Base-by-base conservation (phyloP, 2,888 invertebrate species). In the Stenolophus ochropezus region DNA sequence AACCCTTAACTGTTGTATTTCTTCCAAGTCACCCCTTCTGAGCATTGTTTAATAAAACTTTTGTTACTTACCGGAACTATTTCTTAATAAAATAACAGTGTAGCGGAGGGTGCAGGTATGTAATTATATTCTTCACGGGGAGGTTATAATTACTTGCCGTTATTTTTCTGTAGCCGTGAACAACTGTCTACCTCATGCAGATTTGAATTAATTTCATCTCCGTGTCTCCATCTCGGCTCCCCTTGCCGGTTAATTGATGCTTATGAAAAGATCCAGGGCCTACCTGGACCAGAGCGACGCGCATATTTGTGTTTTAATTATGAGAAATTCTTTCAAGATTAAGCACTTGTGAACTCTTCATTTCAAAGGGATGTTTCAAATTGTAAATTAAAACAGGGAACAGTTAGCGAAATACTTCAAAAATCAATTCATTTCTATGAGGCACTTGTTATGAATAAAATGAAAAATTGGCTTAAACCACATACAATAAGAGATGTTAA, bases 221-320 rank as follows among this genome's bases (percentile, higher is more conserved):
- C 33, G 65, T 69, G 65, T 69, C 65, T 69, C 65, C 65, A 69
- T 27, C 16, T 33, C 33, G 18, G 18, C 33, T 27, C 25, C 25
- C 61, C 23, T 42, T 6, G 0, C 11, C 61, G 61, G 53, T 74
- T 74, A 74, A 74, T 74, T 74, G 74, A 74, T 74, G 74, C 51
- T 49, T 49, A 49, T 74, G 74, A 74, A 74, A 74, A 51, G 53
- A 27, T 42, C 33, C 33, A 74, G 20, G 14, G 20, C 51, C 21
- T 74, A 74, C 74, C 74, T 74, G 74, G 51, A 14, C 20, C 2
- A 21, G 25, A 27, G n/a, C 49, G 23, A 53, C 1, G 11, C 21
- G 74, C 53, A 74, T 74, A 53, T 74, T 53, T 74, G 51, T 51
- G 74, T 25, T 74, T 51, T 74, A 74, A 74, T 74, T 74, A 74